Base-by-base conservation (phyloP, 2,797 vertebrate genomes). In the Microcaecilia unicolor region DNA sequence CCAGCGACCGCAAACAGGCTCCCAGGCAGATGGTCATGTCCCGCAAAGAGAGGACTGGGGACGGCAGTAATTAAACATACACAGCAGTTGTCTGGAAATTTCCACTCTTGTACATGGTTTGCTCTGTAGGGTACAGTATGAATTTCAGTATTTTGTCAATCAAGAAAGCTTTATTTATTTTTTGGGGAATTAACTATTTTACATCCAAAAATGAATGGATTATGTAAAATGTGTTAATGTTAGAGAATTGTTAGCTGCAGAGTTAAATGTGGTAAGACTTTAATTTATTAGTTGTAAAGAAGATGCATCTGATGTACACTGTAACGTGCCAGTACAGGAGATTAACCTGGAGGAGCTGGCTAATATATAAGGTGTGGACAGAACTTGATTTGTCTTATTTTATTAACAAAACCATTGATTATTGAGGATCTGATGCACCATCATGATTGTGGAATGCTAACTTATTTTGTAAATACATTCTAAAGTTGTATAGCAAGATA, bases 41-140 rank as follows among this genome's bases (percentile, higher is more conserved):
- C 22, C 70, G 72, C 44, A 88, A 81, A 56, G 66, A 74, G 42
- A 81, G 68, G 68, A 81, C 76, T 63, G 87, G 85, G 20, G 84
- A 87, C 4, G 72, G 74, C 37, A 86, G 74, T 8, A 41, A 52
- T 48, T 84, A 71, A 86, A 27, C 25, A 25, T 3, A 26, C n/a
- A 18, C 19, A 3, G 22, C 1, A 26, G 6, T 20, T 1, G 21
- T 3, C 4, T 16, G 33, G 8, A 5, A 0, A 0, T 6, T 14
- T 9, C 23, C 3, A 4, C 24, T 9, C 1, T 12, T 4, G 31
- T 22, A 0, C 10, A 32, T 15, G 25, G 9, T 15, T 34, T 28
- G 28, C 11, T 18, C 15, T 16, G 29, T 11, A 13, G 5, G 6
- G 29, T 18, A 17, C 9, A 15, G 17, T 29, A 12, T 29, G 11